Percentiles rank a stretch among this genome's conserved stretches.
These are phyloP conservation scores for Philopedon plagiatum DNA, from an alignment of 2,888 invertebrate genomes.

Conservation along the genomic window DNA sequence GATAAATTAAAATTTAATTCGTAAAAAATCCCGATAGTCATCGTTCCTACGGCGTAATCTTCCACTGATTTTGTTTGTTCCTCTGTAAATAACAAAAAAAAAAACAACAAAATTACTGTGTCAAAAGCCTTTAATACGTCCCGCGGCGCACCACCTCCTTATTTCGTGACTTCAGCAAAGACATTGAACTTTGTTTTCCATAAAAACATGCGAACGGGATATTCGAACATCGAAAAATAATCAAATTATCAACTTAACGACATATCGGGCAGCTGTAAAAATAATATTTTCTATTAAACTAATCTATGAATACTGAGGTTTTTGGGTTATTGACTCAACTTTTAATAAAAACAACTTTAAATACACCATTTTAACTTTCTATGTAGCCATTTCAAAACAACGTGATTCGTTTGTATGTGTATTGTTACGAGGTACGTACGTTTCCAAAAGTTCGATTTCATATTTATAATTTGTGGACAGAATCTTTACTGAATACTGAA, in stretches of 20 bases:
- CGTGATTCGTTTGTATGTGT: neutral
- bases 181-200: neutral
- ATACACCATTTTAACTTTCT: neutral
- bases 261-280: neutral
- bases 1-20: too few relatives aligned
- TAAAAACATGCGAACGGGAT: neutral
- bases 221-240: neutral
- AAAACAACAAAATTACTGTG: too few relatives aligned
- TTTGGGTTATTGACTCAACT: slow-evolving; percentile 1
- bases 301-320: neutral
- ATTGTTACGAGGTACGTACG: neutral
- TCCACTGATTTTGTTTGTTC: too few relatives aligned
- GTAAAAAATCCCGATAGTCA: too few relatives aligned
- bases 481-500: too few relatives aligned
- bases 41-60: too few relatives aligned
- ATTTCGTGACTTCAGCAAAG: neutral
- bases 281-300: slow-evolving; percentile 10
- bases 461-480: too few relatives aligned
- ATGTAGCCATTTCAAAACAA: neutral
- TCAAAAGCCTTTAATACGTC: too few relatives aligned
- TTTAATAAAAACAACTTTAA: slow-evolving; percentile 9
- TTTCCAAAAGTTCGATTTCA: too few relatives aligned
- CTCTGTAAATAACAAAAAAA: too few relatives aligned
- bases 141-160: too few relatives aligned
- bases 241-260: neutral